These are phyloP conservation scores for Sciurus carolinensis DNA, from an alignment of 2,797 vertebrate genomes.

Conservation along the genomic window DNA sequence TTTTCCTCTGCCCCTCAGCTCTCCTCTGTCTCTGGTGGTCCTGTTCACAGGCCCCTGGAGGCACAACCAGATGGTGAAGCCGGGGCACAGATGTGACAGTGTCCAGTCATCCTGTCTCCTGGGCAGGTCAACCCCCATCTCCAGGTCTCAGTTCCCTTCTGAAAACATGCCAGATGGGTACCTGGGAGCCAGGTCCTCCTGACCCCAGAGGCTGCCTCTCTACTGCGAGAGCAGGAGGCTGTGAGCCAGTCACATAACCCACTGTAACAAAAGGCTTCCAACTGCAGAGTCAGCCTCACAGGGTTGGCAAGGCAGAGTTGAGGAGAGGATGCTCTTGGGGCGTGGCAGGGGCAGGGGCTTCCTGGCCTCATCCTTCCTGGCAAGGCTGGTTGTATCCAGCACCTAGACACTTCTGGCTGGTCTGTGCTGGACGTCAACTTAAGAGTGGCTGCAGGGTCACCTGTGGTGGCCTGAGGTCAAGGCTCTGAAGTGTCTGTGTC, in stretches of 20 bases:
- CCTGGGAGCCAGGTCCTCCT: neutral
- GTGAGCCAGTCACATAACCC: neutral
- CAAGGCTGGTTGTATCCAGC: neutral
- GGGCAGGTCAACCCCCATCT: neutral
- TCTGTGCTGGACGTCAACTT: neutral
- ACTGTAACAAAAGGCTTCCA: neutral
- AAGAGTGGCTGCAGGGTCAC: neutral
- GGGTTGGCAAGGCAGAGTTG: neutral
- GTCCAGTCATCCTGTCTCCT: no score
- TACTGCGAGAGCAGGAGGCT: neutral
- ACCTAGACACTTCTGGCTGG: rapidly evolving
- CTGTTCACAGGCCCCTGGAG: rapidly evolving
- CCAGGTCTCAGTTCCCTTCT: neutral
- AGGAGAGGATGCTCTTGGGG: no score
- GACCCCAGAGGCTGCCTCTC: neutral
- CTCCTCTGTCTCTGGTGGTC: neutral
- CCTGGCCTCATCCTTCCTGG: neutral
- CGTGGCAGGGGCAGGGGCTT: neutral
- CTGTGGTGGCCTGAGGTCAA: neutral
- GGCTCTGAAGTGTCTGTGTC: neutral
- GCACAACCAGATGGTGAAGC: rapidly evolving
- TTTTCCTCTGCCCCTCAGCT: rapidly evolving
- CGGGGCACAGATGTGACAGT: no score
- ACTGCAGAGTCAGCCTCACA: neutral
- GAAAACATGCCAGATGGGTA: neutral